A percentile compares a stretch with the other conserved stretches of the same genome.
phyloP scores from a whole-genome alignment of 2,888 invertebrate species.

The Copidosoma aretas region DNA sequence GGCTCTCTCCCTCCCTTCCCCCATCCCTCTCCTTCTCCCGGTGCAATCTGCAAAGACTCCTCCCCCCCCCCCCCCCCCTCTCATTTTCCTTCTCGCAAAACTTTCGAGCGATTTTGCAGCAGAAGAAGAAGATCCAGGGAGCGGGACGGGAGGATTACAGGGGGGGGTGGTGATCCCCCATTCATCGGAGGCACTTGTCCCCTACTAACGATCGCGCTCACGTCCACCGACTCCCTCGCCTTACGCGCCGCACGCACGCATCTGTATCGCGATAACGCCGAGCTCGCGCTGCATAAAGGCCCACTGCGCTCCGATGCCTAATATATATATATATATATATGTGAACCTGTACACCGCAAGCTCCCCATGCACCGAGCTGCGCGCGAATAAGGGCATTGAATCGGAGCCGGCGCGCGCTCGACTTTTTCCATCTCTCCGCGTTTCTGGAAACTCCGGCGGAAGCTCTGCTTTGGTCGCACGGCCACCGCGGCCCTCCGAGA shows the following conservation, averaged over 20 bases:
- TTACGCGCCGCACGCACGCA: constrained; percentile 18
- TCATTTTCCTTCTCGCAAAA: background rate
- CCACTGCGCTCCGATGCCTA: constrained; percentile 7
- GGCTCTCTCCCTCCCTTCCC: background rate
- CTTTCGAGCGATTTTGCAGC: background rate
- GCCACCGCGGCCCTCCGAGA: too few relatives aligned
- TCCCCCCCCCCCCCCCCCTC: background rate
- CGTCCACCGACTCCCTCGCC: constrained; percentile 6
- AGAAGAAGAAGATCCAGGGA: too few relatives aligned
- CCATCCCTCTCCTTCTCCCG: background rate
- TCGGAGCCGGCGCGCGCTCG: constrained; percentile 37
- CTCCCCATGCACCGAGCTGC: constrained; percentile 1
- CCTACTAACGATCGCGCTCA: constrained; percentile 25
- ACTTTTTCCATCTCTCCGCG: background rate
- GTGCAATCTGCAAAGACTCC: background rate
- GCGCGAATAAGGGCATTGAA: constrained; percentile 48
- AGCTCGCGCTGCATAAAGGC: constrained; percentile 15
- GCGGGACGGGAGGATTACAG: too few relatives aligned
- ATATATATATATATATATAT: too few relatives aligned
- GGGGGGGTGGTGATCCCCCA: background rate
- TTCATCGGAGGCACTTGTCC: constrained; percentile 34
- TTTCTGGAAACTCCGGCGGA: too few relatives aligned
- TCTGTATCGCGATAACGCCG: constrained; percentile 36
- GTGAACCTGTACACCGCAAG: constrained; percentile 16
- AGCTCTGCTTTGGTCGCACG: too few relatives aligned